Percentiles rank a stretch among this genome's conserved stretches.
Conservation (phyloP, 2,113 vertebrate species). For the Nymphicus hollandicus region DNA sequence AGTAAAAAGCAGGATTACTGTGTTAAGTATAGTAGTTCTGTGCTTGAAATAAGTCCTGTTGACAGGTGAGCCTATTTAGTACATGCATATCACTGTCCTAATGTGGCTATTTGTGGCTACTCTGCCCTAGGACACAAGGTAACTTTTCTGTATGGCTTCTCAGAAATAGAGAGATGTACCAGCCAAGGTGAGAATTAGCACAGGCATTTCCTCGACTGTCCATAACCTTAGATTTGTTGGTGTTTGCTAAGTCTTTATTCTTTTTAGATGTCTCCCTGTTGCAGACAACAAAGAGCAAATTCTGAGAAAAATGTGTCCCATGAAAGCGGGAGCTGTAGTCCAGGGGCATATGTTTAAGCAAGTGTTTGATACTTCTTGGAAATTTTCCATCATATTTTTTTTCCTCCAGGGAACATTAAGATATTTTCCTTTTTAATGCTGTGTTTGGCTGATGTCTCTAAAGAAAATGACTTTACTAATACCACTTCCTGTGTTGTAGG, state of each 20-base stretch:
- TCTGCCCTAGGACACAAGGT: not conserved
- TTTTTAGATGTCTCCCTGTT: not conserved
- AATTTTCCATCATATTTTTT: not conserved
- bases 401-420: not conserved
- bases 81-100: not conserved
- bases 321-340: not conserved
- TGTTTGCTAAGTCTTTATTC: not conserved
- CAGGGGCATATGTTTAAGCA: not conserved
- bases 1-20: not conserved
- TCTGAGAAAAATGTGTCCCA: not conserved
- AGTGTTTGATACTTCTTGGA: not conserved
- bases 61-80: not conserved
- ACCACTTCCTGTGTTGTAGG: not conserved
- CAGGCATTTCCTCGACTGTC: not conserved
- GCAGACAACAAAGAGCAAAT: not conserved
- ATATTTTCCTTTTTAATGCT: not conserved
- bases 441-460: not conserved
- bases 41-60: not conserved
- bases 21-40: not conserved
- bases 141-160: not conserved
- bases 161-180: not conserved
- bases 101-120: not conserved
- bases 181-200: not conserved
- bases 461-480: not conserved
- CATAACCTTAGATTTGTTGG: not conserved